Base-by-base conservation (phyloP, 2,888 invertebrate species). In the Cheilosia urbana region DNA sequence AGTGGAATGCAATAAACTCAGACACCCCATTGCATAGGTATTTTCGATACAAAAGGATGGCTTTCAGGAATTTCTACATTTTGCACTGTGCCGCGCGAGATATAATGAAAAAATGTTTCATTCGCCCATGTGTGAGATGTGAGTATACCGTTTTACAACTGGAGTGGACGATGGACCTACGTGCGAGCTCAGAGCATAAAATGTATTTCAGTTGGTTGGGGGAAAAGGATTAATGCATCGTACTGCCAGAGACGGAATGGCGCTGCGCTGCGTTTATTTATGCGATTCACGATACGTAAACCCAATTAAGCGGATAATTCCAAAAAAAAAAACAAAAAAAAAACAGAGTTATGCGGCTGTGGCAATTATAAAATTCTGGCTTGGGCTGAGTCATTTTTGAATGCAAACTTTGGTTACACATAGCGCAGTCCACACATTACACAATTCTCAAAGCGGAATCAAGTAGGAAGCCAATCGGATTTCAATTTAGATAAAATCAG, bases 71-170 rank as follows among this genome's bases (percentile, higher is more conserved):
- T 17, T 49, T 17, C 19, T 53, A 15, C 45, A 6, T 27, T 27
- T 27, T 27, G 58, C 15, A 2, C 37, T 62, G 9, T 7, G 34
- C 40, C 49, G 19, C 53, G 55, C 19, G 51, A 53, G 40, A 60
- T 66, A 9, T 9, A 53, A 79, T 84, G 80, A 53, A 58, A 53
- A 58, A 51, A 80, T 71, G 55, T 60, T 69, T 75, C 75, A 84
- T 80, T 80, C 69, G 69, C 51, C 62, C 49, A 4, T 40, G 53
- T 34, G 58, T 37, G 27, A n/a, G n/a, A n/a, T 53, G 53, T 34
- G 9, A 42, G 37, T 27, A 15, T 47, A 11, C 47, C 19, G 47
- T 55, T 30, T 11, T 57, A 34, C n/a, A 15, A 51, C 21, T 24
- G 6, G 9, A 63, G 47, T 45, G n/a, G 45, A 7, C 7, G n/a